phyloP scores from a whole-genome alignment of 2,113 vertebrate genomes.

The Talpa occidentalis region DNA sequence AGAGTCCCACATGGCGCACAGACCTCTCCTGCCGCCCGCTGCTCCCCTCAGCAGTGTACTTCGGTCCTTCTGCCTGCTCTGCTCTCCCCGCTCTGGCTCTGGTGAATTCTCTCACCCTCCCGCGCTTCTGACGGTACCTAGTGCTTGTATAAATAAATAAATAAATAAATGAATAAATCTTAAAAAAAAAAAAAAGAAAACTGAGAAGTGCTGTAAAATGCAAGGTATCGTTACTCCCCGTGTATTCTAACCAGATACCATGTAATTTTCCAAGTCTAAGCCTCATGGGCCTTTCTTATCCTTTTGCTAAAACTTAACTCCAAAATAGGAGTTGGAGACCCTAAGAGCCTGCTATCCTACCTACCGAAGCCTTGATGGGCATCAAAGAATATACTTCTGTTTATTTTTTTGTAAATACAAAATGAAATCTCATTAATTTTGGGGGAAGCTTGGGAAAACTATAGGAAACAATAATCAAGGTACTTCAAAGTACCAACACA shows the following conservation, averaged over 20 bases:
- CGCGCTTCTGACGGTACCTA: too few species aligned
- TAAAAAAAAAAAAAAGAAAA: too few species aligned
- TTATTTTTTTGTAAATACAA: constrained; percentile 12
- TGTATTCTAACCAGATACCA: neutral
- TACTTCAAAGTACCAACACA: neutral
- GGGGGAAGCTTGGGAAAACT: neutral
- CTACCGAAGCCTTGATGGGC: neutral
- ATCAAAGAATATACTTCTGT: neutral
- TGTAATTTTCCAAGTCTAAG: neutral
- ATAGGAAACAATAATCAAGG: neutral
- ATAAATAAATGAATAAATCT: too few species aligned
- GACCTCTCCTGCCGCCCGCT: too few species aligned
- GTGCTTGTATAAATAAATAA: too few species aligned
- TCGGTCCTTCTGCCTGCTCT: too few species aligned
- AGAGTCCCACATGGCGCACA: too few species aligned
- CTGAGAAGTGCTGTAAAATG: neutral
- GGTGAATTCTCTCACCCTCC: too few species aligned
- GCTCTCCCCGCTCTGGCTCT: too few species aligned
- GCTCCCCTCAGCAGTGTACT: too few species aligned
- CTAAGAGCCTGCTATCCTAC: neutral
- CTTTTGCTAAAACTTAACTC: neutral
- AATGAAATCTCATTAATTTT: neutral
- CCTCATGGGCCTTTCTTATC: neutral
- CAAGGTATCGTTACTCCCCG: neutral
- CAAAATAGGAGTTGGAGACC: neutral